Conservation (phyloP, 2,888 invertebrate species). For the Sylvicola cinctus region DNA sequence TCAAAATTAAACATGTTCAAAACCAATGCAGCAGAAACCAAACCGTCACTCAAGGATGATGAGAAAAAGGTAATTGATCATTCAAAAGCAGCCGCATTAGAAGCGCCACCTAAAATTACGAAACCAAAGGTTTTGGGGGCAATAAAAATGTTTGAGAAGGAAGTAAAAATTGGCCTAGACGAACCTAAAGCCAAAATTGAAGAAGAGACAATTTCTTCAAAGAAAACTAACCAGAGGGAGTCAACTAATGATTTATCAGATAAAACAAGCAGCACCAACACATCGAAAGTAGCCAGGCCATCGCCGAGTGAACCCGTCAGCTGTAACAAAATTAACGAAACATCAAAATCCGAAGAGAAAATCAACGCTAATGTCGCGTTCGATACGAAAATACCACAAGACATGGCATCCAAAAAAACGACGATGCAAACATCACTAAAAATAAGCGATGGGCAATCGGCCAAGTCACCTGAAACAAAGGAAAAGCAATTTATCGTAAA, state of each 20-base stretch:
- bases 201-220: neutral
- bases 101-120: neutral
- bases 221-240: neutral
- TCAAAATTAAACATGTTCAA: too few species aligned
- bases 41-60: neutral
- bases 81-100: neutral
- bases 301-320: neutral
- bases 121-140: neutral
- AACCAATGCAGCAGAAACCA: too few species aligned
- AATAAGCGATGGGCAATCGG: constrained; percentile 16
- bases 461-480: constrained; percentile 22
- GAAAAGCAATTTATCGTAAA: constrained; percentile 9
- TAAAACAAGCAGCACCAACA: too few species aligned
- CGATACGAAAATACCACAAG: constrained; percentile 1
- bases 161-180: neutral
- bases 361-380: neutral
- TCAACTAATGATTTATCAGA: neutral
- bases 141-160: too few species aligned
- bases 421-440: constrained; percentile 15
- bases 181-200: neutral
- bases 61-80: neutral
- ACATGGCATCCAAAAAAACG: constrained; percentile 13
- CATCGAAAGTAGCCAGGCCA: too few species aligned
- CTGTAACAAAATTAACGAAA: neutral
- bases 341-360: neutral